These are phyloP conservation scores for Miniopterus natalensis DNA, from an alignment of 2,113 vertebrate species.

Conservation along the genomic window DNA sequence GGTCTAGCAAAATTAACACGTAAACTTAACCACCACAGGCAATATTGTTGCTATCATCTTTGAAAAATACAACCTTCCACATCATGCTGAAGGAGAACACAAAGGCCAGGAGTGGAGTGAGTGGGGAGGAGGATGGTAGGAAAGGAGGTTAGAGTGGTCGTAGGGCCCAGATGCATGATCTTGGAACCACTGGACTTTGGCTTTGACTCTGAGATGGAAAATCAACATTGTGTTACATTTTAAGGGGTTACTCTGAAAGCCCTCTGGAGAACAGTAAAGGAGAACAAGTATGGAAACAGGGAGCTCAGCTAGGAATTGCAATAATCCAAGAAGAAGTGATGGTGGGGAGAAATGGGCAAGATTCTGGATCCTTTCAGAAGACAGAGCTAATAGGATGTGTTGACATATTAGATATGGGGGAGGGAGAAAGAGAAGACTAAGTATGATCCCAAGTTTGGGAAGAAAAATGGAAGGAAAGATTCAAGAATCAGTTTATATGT, in stretches of 20 bases:
- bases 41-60: not conserved
- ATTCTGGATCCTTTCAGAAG: not conserved
- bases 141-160: not conserved
- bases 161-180: too few relatives aligned
- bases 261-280: not conserved
- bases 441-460: not conserved
- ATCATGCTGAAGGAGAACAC: not conserved
- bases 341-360: not conserved
- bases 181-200: not conserved
- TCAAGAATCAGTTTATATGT: not conserved
- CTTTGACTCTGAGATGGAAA: not conserved
- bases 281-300: not conserved
- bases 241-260: not conserved
- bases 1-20: not conserved
- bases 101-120: too few relatives aligned
- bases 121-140: not conserved
- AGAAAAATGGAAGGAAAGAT: not conserved
- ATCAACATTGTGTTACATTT: accelerated
- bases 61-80: not conserved
- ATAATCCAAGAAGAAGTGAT: too few relatives aligned
- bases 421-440: not conserved
- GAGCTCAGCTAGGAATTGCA: not conserved
- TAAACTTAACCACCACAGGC: not conserved
- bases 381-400: not conserved
- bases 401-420: not conserved